phyloP scores from a whole-genome alignment of 2,797 vertebrate genomes.

The Rhinatrema bivittatum region DNA sequence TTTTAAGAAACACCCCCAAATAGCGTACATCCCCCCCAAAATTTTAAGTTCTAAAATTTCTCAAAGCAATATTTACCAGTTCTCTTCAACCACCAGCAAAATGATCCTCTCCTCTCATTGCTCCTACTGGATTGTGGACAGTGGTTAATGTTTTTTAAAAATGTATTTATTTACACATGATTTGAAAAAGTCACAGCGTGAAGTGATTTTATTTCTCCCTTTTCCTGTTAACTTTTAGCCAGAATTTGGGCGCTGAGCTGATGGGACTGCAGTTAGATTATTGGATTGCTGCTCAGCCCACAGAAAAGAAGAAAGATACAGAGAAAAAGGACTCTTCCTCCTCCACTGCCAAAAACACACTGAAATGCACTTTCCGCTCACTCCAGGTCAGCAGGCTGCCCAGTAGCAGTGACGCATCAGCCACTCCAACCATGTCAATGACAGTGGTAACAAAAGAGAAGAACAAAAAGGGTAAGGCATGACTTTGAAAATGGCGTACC shows the following conservation, averaged over 20 bases:
- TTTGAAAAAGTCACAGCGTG: background rate
- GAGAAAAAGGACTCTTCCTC: conserved; percentile 89
- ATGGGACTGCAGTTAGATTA: conserved; percentile 98
- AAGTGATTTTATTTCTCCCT: conserved; percentile 6
- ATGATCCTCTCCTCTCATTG: too few relatives aligned
- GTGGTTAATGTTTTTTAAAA: background rate
- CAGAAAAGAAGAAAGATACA: conserved; percentile 80
- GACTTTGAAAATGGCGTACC: too few relatives aligned
- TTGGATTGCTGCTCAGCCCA: conserved; percentile 70
- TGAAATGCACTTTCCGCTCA: conserved; percentile 98
- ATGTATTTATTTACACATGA: background rate
- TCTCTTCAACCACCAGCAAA: too few relatives aligned
- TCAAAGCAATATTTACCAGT: too few relatives aligned
- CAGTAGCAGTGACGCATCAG: conserved; percentile 61
- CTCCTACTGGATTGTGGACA: too few relatives aligned
- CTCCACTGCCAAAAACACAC: conserved; percentile 81
- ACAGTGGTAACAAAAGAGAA: conserved; percentile 96
- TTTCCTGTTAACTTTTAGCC: conserved; percentile 50
- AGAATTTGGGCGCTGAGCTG: conserved; percentile 65
- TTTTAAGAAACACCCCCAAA: too few relatives aligned
- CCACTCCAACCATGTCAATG: conserved; percentile 90
- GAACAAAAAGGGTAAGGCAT: conserved; percentile 85
- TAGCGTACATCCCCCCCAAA: too few relatives aligned
- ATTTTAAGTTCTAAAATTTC: too few relatives aligned
- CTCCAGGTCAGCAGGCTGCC: conserved; percentile 97